phyloP scores from a whole-genome alignment of 2,797 vertebrate genomes.

The Fistularia tabacaria region DNA sequence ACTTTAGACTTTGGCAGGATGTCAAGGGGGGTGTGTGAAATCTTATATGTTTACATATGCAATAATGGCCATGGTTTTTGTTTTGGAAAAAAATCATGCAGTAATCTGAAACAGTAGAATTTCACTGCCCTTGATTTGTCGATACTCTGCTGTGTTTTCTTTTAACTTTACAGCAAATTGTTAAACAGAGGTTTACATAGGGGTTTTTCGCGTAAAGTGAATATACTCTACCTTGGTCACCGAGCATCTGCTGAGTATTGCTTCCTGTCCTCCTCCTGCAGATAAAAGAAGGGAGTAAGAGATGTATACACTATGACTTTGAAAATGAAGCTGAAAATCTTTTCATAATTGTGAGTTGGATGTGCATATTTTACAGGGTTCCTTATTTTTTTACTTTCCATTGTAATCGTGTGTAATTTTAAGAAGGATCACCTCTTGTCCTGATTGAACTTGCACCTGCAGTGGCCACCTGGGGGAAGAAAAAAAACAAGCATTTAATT shows the following conservation, averaged over 20 bases:
- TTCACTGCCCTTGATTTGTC: neutral
- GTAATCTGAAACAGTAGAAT: neutral
- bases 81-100: neutral
- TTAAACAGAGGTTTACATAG: too few relatives aligned
- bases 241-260: conserved; percentile 75
- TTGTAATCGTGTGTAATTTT: neutral
- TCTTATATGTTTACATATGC: too few relatives aligned
- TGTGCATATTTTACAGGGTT: too few relatives aligned
- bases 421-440: conserved; percentile 68
- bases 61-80: neutral
- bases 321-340: neutral
- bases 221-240: conserved; percentile 66
- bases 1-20: conserved; percentile 24
- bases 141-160: too few relatives aligned
- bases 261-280: conserved; percentile 73
- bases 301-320: neutral
- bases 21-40: conserved; percentile 14
- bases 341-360: too few relatives aligned
- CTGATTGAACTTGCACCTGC: conserved; percentile 83
- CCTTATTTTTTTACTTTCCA: neutral
- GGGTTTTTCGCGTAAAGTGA: neutral
- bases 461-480: conserved; percentile 73
- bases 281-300: conserved; percentile 11
- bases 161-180: too few relatives aligned
- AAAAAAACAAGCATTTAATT: neutral